Evolutionary conservation across 2,797 vertebrate species (phyloP).

Genomic region (Channallabes apus): DNA sequence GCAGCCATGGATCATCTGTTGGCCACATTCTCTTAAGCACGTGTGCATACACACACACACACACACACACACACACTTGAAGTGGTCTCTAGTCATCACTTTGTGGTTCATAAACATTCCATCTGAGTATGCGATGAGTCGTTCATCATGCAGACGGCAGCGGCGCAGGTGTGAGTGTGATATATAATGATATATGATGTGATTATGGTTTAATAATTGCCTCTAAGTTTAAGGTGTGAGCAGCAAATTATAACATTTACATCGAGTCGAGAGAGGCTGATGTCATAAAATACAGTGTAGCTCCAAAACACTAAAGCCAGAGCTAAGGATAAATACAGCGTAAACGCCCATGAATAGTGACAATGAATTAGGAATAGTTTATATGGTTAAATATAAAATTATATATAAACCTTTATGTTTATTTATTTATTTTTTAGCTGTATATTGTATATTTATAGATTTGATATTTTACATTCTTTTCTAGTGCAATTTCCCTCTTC

Average conservation of each 20-base stretch:
- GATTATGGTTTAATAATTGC: background rate
- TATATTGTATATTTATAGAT: too few species aligned
- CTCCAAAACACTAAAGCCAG: too few species aligned
- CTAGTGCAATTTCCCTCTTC: too few species aligned
- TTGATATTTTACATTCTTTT: too few species aligned
- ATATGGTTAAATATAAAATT: too few species aligned
- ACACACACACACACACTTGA: background rate
- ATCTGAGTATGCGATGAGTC: background rate
- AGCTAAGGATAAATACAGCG: too few species aligned
- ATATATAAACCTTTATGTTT: too few species aligned
- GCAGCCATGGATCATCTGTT: constrained; percentile 22
- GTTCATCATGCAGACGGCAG: background rate
- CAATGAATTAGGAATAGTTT: too few species aligned
- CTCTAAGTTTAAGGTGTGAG: background rate
- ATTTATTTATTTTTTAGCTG: too few species aligned
- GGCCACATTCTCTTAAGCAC: background rate
- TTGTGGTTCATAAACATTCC: background rate
- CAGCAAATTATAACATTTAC: background rate
- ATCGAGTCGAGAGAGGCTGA: background rate
- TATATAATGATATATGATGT: background rate
- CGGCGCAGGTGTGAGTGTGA: background rate
- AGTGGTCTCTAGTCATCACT: background rate
- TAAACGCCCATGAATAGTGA: too few species aligned
- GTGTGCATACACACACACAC: constrained; percentile 10
- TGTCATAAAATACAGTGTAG: too few species aligned